These are phyloP conservation scores for Myiopsitta monachus DNA, from an alignment of 2,113 vertebrate genomes.

Conservation along the genomic window DNA sequence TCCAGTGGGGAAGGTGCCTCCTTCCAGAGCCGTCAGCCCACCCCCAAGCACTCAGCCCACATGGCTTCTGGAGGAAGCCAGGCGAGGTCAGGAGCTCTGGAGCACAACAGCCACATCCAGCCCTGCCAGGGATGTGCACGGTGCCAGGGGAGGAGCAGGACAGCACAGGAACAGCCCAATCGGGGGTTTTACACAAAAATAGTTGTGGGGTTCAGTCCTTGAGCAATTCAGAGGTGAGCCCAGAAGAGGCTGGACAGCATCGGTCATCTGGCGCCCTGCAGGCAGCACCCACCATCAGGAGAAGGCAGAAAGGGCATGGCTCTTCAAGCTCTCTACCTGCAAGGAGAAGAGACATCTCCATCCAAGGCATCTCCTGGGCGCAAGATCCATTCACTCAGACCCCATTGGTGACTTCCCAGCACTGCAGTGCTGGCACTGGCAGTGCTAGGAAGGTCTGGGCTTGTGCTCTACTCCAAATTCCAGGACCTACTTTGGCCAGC, in stretches of 20 bases:
- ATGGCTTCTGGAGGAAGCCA: not conserved
- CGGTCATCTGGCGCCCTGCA: not conserved
- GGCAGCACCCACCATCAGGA: not conserved
- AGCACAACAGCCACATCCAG: not conserved
- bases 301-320: not conserved
- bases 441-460: not conserved
- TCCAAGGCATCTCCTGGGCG: not conserved
- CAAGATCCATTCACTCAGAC: not conserved
- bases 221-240: not conserved
- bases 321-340: not conserved
- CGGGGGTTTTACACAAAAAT: not conserved
- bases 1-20: rapidly evolving
- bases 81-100: not conserved
- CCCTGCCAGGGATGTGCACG: not conserved
- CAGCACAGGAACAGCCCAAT: not conserved
- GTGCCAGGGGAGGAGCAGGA: not conserved
- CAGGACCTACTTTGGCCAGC: not conserved
- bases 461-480: not conserved
- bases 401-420: not conserved
- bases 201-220: not conserved
- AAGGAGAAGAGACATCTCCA: not conserved
- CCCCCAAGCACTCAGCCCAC: not conserved
- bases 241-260: not conserved
- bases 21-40: not conserved
- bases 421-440: not conserved